These are phyloP conservation scores for Casuarius casuarius DNA, from an alignment of 2,113 vertebrate genomes.

Conservation along the genomic window DNA sequence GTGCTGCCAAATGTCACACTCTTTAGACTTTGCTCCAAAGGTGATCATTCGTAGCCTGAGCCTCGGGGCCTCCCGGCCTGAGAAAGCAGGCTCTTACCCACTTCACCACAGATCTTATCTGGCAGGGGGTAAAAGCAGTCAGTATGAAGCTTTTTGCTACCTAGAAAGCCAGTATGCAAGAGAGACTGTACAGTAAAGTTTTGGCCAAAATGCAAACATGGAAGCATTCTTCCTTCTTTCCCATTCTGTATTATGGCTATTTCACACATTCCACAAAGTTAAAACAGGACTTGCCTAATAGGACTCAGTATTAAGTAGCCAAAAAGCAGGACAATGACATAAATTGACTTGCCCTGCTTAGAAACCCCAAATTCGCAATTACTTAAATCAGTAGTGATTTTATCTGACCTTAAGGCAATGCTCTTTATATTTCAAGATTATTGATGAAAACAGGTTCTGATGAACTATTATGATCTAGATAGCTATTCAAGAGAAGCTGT, in stretches of 20 bases:
- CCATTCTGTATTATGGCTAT: not conserved
- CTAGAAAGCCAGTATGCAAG: not conserved
- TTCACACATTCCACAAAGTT: not conserved
- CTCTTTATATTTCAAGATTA: not conserved
- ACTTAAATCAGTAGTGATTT: not conserved
- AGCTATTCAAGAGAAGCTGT: not conserved
- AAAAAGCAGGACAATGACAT: not conserved
- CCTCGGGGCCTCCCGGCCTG: not conserved
- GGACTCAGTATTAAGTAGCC: not conserved
- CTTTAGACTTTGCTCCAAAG: not conserved
- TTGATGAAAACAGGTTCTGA: not conserved
- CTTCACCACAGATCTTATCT: not conserved
- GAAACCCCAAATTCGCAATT: not conserved
- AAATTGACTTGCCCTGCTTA: not conserved
- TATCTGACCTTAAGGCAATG: not conserved
- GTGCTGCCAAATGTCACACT: not conserved
- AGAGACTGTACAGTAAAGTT: not conserved
- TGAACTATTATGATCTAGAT: not conserved
- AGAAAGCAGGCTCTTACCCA: not conserved
- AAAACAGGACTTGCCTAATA: not conserved
- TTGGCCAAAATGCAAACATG: not conserved
- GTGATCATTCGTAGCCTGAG: not conserved
- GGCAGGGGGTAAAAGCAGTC: not conserved
- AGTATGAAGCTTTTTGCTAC: not conserved
- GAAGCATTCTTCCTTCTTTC: not conserved